Evolutionary conservation across 2,113 vertebrate genomes (phyloP), one percentile per base, ranked within the genome.

Genomic region (Sapayoa aenigma): DNA sequence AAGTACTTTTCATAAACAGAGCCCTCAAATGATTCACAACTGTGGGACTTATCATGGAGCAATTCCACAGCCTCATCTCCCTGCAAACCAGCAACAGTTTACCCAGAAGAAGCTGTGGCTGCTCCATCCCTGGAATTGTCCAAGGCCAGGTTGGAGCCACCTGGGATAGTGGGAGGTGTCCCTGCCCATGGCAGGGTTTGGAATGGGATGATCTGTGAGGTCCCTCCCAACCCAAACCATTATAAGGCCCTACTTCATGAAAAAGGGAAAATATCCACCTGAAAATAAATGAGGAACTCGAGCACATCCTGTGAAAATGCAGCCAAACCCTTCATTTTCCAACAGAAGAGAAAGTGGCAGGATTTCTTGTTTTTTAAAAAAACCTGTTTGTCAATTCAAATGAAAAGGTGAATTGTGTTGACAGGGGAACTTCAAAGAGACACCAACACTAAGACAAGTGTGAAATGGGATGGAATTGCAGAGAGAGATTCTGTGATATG

Each of bases 121-220:
- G 42, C 12, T 42, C 14, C 31, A 74, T 33, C 68, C 66, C 67
- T 80, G 67, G 42, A 0, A 66, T 22, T 66, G 44, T 0, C 59
- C 77, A 15, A 49, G 35, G 31, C 50, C 76, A 44, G 37, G 18
- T 0, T 81, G 68, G 86, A 47, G 56, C 65, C 62, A 12, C 55
- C n/a, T 71, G 84, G 84, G 9, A 16, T 1, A 2, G 17, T 49
- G 58, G 49, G 0, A 80, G 35, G 13, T 35, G 66, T 41, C 75
- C 58, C 58, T 49, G 56, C 12, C 39, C 42, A 20, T 7, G 50
- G 55, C 31, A 15, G n/a, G 46, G 41, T 20, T 2, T n/a, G 74
- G 0, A 10, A 7, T 1, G 27, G 25, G 0, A 31, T 20, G 37
- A 2, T 1, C 10, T 20, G 39, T 11, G 3, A 14, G 8, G 2